Evolutionary conservation across 2,888 invertebrate genomes (phyloP).

Genomic region (Drosophila longiperda): DNA sequence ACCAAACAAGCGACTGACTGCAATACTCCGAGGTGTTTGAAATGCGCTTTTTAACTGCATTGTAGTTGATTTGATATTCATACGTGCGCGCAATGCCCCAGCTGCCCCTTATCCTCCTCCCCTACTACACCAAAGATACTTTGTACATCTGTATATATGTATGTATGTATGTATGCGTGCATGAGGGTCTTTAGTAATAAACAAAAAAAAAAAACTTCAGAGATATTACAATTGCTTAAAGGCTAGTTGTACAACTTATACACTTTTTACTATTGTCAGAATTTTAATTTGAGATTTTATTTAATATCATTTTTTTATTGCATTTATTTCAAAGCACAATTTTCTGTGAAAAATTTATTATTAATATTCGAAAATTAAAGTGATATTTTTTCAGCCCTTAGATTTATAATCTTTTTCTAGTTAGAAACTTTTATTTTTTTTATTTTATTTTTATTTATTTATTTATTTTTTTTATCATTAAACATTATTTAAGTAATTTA

Average conservation of each 20-base stretch:
- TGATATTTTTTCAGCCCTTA: neutral
- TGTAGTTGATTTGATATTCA: slow-evolving; percentile 77
- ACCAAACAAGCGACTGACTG: slow-evolving; percentile 68
- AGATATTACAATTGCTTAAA: slow-evolving; percentile 1
- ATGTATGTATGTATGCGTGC: slow-evolving; percentile 13
- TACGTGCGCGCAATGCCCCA: slow-evolving; percentile 49
- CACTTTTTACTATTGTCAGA: slow-evolving; percentile 9
- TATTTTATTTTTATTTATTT: no score
- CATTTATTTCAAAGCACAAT: neutral
- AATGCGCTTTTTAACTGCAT: slow-evolving; percentile 79
- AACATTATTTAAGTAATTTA: neutral
- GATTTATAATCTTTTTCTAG: no score
- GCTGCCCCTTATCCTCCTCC: neutral
- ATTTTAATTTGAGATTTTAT: neutral
- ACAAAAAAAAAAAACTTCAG: slow-evolving; percentile 29
- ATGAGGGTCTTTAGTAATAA: slow-evolving; percentile 29
- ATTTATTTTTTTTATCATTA: neutral
- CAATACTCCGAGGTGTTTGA: slow-evolving; percentile 65
- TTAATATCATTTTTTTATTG: neutral
- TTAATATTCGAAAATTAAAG: neutral
- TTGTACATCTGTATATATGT: slow-evolving; percentile 10
- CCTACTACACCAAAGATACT: neutral
- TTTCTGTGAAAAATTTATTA: neutral
- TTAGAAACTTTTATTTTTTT: no score
- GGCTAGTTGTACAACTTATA: slow-evolving; percentile 11